Conservation (phyloP, 2,888 invertebrate genomes). For the Leuctra nigra region DNA sequence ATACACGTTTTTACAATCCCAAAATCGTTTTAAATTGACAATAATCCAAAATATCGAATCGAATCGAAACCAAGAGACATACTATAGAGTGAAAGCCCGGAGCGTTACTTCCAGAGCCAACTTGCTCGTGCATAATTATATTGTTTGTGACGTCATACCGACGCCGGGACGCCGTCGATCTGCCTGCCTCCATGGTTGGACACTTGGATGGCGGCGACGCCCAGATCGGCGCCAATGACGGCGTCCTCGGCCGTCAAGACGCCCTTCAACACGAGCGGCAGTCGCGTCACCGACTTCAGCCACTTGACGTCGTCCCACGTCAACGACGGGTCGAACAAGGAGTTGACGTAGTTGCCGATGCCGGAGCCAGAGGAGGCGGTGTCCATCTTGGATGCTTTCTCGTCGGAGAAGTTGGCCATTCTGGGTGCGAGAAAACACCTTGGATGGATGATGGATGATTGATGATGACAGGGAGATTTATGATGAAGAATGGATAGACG, state of each 20-base stretch:
- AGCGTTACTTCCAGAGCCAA: no score
- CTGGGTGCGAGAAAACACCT: no score
- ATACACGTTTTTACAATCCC: no score
- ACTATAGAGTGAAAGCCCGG: no score
- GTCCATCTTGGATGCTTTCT: constrained; percentile 41
- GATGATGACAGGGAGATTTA: no score
- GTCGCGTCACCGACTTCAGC: constrained; percentile 63
- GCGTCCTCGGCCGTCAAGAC: constrained; percentile 84
- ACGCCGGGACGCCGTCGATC: constrained; percentile 74
- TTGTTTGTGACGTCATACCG: constrained; percentile 46
- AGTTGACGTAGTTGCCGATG: constrained; percentile 67
- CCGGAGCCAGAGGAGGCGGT: constrained; percentile 57
- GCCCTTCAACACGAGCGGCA: constrained; percentile 84
- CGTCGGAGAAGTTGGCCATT: constrained; percentile 72
- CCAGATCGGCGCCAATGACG: constrained; percentile 58
- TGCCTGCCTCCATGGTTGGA: constrained; percentile 94
- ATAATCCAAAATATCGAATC: no score
- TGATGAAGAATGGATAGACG: no score
- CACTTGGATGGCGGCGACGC: constrained; percentile 75
- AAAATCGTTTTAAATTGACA: no score
- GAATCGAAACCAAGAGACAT: no score
- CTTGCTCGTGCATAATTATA: no score
- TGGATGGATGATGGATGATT: no score
- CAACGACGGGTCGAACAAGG: constrained; percentile 56
- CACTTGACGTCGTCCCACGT: constrained; percentile 85